Evolutionary conservation across 2,797 vertebrate species (phyloP).

Genomic region (Melanotaenia boesemani): DNA sequence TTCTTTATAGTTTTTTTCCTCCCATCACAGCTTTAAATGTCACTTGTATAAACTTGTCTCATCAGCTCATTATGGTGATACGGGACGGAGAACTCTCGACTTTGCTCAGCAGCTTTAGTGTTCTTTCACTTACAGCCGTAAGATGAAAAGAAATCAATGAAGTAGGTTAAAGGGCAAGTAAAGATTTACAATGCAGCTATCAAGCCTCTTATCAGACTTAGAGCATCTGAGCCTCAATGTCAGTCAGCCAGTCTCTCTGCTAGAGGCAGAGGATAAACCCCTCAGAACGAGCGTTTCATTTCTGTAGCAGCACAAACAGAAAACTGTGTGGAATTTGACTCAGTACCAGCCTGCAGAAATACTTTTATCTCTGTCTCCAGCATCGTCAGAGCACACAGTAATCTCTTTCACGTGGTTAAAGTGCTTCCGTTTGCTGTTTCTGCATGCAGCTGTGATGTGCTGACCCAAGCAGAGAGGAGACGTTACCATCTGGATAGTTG

Average conservation of each 20-base stretch:
- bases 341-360: not conserved
- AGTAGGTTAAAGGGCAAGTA: constrained; percentile 13
- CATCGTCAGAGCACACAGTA: not conserved
- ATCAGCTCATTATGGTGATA: not conserved
- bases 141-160: not conserved
- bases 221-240: constrained; percentile 20
- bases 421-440: not conserved
- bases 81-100: constrained; percentile 8
- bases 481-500: not conserved
- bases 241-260: constrained; percentile 11
- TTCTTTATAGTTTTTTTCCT: too few relatives aligned
- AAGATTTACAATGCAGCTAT: constrained; percentile 51
- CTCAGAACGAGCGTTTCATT: not conserved
- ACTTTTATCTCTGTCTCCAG: not conserved
- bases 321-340: not conserved
- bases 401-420: not conserved
- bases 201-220: constrained; percentile 49
- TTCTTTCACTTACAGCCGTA: not conserved
- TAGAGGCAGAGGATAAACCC: not conserved
- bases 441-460: not conserved
- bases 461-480: not conserved
- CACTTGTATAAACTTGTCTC: not conserved
- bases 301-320: not conserved
- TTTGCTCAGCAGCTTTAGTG: constrained; percentile 25
- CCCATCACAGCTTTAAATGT: not conserved